Percentiles rank a stretch among this genome's conserved stretches.
Conservation (phyloP, 2,888 invertebrate species). For the Loripinus fragilis region DNA sequence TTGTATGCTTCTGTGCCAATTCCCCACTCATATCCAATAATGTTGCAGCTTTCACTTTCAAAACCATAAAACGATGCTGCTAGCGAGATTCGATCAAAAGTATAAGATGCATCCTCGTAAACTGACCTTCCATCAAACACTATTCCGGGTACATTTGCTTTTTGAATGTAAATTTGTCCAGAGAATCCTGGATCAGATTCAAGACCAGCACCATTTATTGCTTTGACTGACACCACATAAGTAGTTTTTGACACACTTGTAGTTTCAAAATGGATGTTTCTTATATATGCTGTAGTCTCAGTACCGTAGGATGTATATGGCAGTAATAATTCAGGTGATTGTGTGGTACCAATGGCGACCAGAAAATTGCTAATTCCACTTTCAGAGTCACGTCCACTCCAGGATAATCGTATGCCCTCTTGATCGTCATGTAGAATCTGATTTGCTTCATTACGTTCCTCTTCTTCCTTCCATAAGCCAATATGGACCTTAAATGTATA, state of each 20-base stretch:
- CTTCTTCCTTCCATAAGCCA: slow-evolving; percentile 62
- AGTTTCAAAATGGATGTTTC: slow-evolving; percentile 48
- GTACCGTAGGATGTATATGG: slow-evolving; percentile 38
- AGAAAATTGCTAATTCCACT: slow-evolving; percentile 59
- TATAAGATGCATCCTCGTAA: slow-evolving; percentile 59
- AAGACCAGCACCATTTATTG: slow-evolving; percentile 63
- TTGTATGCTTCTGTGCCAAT: slow-evolving; percentile 61
- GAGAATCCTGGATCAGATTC: slow-evolving; percentile 47
- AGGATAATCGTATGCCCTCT: slow-evolving; percentile 58
- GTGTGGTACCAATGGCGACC: slow-evolving; percentile 58
- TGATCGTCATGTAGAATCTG: slow-evolving; percentile 64
- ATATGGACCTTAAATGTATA: neutral
- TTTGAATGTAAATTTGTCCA: slow-evolving; percentile 57
- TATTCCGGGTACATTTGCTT: slow-evolving; percentile 64
- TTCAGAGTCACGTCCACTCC: slow-evolving; percentile 62
- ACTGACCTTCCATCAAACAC: slow-evolving; percentile 67
- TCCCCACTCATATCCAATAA: slow-evolving; percentile 67
- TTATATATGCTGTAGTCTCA: slow-evolving; percentile 42
- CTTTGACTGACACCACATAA: slow-evolving; percentile 61
- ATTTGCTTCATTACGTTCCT: slow-evolving; percentile 60
- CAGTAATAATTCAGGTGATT: slow-evolving; percentile 22
- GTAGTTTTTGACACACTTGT: slow-evolving; percentile 8
- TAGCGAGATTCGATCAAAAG: slow-evolving; percentile 58
- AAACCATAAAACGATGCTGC: slow-evolving; percentile 67
- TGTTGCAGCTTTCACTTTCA: slow-evolving; percentile 66